A percentile compares a stretch with the other conserved stretches of the same genome.
Conservation (phyloP, 1,140 invertebrate genomes). For the Hypsibius dujardini region DNA sequence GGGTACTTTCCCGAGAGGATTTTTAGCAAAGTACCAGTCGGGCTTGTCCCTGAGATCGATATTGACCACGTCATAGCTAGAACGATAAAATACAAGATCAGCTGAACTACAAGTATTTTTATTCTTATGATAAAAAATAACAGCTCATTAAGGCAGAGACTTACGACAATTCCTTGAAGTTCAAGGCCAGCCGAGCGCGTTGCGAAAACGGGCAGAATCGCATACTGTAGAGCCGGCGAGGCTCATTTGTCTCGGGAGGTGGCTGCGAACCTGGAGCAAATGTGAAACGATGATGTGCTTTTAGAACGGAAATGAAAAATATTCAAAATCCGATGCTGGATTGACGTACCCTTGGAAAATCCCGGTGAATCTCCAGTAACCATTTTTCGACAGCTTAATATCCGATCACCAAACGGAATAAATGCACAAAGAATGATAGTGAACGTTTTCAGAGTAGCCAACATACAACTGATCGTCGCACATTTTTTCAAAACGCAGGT, state of each 20-base stretch:
- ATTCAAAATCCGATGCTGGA: no score
- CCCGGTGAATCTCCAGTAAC: no score
- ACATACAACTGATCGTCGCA: no score
- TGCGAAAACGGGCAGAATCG: slow-evolving; percentile 76
- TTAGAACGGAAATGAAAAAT: no score
- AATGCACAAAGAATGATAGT: no score
- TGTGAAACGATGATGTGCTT: slow-evolving; percentile 20
- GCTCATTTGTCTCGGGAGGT: not conserved
- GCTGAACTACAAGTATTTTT: not conserved
- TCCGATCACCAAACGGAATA: no score
- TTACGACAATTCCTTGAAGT: slow-evolving; percentile 63
- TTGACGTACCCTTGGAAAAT: no score
- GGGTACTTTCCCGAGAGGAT: slow-evolving; percentile 31
- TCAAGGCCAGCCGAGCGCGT: slow-evolving; percentile 56
- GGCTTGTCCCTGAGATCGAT: slow-evolving; percentile 32
- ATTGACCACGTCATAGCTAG: slow-evolving; percentile 30
- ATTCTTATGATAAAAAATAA: not conserved
- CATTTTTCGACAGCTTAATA: no score
- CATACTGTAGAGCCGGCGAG: slow-evolving; percentile 62
- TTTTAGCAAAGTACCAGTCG: slow-evolving; percentile 31
- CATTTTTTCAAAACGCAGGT: no score
- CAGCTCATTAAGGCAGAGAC: slow-evolving; percentile 24
- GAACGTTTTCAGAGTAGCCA: no score
- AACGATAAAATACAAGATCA: not conserved
- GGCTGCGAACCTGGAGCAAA: slow-evolving; percentile 20